Evolutionary conservation across 2,797 vertebrate genomes (phyloP).

Genomic region (Myotis myotis): DNA sequence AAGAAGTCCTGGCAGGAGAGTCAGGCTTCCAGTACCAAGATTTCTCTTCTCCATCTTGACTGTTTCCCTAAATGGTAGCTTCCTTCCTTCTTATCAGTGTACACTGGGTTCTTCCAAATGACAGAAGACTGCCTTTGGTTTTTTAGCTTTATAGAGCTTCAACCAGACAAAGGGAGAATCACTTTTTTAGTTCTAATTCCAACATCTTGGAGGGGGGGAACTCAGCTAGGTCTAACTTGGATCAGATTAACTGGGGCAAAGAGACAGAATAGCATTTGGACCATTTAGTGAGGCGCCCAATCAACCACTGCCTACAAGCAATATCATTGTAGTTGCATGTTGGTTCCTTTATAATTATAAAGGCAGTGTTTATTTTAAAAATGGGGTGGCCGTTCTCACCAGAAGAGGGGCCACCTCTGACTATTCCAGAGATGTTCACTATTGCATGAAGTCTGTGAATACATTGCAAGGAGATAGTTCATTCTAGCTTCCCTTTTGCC

Average conservation of each 20-base stretch:
- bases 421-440: not conserved
- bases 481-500: not conserved
- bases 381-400: not conserved
- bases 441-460: not conserved
- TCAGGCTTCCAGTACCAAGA: not conserved
- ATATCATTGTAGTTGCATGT: not conserved
- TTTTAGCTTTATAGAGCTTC: not conserved
- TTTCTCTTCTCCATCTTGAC: not conserved
- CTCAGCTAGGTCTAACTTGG: not conserved
- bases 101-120: not conserved
- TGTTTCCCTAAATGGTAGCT: not conserved
- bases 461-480: not conserved
- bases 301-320: not conserved
- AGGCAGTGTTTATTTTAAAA: not conserved
- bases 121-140: not conserved
- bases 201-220: not conserved
- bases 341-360: not conserved
- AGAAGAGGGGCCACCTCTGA: not conserved
- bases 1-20: not conserved
- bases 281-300: not conserved
- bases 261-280: not conserved
- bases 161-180: not conserved
- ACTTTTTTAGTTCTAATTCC: not conserved
- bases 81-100: not conserved
- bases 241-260: not conserved